phyloP scores from a whole-genome alignment of 2,888 invertebrate species.

The Cyrtodaria siliqua region DNA sequence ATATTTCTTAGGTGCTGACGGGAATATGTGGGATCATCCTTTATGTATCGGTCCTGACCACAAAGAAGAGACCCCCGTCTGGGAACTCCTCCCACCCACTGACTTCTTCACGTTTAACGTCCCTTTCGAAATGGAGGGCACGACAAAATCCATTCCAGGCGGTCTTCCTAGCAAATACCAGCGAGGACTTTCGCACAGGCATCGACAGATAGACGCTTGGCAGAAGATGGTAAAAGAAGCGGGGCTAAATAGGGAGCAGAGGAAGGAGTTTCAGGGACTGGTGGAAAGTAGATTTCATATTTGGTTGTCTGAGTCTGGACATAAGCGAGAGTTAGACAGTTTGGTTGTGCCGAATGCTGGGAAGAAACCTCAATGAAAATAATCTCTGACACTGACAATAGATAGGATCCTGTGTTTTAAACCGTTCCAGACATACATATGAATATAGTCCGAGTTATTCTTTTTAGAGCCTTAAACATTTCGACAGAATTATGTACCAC shows the following conservation, averaged over 20 bases:
- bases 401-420: too few species aligned
- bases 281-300: slow-evolving; percentile 84
- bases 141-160: slow-evolving; percentile 80
- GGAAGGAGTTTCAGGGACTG: slow-evolving; percentile 83
- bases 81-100: slow-evolving; percentile 81
- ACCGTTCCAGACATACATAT: too few species aligned
- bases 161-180: slow-evolving; percentile 82
- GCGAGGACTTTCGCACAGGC: slow-evolving; percentile 77
- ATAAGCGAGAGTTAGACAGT: slow-evolving; percentile 83
- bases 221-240: slow-evolving; percentile 84
- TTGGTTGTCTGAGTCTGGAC: slow-evolving; percentile 83
- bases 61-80: slow-evolving; percentile 79
- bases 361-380: slow-evolving; percentile 18
- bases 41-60: slow-evolving; percentile 85
- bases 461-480: too few species aligned
- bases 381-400: too few species aligned
- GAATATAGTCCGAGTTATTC: too few species aligned
- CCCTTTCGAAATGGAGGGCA: slow-evolving; percentile 84
- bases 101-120: slow-evolving; percentile 84
- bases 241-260: slow-evolving; percentile 79
- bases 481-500: too few species aligned
- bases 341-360: slow-evolving; percentile 71
- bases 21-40: slow-evolving; percentile 86
- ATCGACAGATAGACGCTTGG: slow-evolving; percentile 83
- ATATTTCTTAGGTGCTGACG: slow-evolving; percentile 74